phyloP scores from a whole-genome alignment of 2,888 invertebrate species.

The Alloplasta piceator region DNA sequence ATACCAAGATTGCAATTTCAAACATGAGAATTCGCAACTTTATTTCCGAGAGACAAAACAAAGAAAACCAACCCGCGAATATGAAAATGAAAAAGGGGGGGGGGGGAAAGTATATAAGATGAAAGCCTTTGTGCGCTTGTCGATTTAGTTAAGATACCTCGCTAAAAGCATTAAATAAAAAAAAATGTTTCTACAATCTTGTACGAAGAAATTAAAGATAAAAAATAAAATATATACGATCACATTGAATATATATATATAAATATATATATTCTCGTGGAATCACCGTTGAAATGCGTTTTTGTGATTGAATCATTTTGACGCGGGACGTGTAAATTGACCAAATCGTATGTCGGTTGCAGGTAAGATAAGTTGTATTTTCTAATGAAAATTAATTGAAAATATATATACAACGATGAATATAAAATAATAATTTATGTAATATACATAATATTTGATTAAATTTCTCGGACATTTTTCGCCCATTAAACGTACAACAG shows the following conservation, averaged over 20 bases:
- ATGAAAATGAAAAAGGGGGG: neutral
- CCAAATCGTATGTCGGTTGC: conserved; percentile 26
- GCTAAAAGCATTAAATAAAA: conserved; percentile 34
- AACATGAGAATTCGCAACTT: conserved; percentile 10
- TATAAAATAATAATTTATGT: conserved; percentile 82
- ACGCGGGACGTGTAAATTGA: neutral
- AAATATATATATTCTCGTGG: neutral
- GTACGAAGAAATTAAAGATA: conserved; percentile 38
- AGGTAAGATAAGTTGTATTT: conserved; percentile 78
- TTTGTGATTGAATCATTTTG: too few species aligned
- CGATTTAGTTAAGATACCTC: conserved; percentile 41
- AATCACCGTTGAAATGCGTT: too few species aligned
- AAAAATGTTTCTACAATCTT: conserved; percentile 38
- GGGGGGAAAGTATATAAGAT: neutral
- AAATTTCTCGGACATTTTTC: conserved; percentile 65
- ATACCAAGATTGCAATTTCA: conserved; percentile 15
- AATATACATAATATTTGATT: too few species aligned
- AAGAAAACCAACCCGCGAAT: neutral
- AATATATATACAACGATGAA: conserved; percentile 80
- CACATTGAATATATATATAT: neutral
- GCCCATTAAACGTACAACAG: conserved; percentile 80
- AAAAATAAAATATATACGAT: conserved; percentile 34
- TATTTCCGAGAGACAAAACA: conserved; percentile 8
- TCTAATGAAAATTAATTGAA: conserved; percentile 76
- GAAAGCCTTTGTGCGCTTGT: conserved; percentile 11